phyloP scores from a whole-genome alignment of 1,140 invertebrate genomes.

The Bombus confusus region DNA sequence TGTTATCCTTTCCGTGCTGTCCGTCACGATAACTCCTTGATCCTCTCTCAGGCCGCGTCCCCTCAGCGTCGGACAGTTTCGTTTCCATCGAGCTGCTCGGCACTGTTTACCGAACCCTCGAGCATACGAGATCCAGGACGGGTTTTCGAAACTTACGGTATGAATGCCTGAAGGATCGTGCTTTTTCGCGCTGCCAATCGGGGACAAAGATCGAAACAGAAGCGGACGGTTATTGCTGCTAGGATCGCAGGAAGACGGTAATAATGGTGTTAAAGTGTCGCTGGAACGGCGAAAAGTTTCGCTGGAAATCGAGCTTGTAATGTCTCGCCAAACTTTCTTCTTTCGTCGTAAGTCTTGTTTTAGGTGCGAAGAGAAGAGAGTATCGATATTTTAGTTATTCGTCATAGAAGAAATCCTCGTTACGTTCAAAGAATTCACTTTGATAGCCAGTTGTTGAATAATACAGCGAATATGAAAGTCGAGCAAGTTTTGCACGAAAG shows the following conservation, averaged over 20 bases:
- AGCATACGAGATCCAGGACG: constrained; percentile 26
- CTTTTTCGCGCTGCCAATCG: neutral
- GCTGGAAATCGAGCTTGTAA: neutral
- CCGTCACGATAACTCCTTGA: constrained; percentile 67
- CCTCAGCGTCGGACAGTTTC: constrained; percentile 56
- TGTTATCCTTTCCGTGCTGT: constrained; percentile 46
- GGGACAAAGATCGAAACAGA: constrained; percentile 24
- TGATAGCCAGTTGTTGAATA: neutral
- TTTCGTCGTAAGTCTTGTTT: no score
- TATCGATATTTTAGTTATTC: neutral
- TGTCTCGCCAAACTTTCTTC: neutral
- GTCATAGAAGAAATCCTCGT: neutral
- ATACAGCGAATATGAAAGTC: neutral
- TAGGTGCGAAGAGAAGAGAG: neutral
- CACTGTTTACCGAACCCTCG: constrained; percentile 72
- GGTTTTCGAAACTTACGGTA: constrained; percentile 62
- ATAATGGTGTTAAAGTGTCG: neutral
- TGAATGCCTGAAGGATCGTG: constrained; percentile 49
- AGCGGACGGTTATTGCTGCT: constrained; percentile 37
- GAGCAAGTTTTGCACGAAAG: neutral
- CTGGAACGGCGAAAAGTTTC: neutral
- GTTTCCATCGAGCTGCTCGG: constrained; percentile 62
- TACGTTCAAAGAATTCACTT: neutral
- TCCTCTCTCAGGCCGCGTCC: constrained; percentile 22
- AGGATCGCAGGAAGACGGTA: neutral